Evolutionary conservation across 2,797 vertebrate species (phyloP).

Genomic region (Trematomus bernacchii): DNA sequence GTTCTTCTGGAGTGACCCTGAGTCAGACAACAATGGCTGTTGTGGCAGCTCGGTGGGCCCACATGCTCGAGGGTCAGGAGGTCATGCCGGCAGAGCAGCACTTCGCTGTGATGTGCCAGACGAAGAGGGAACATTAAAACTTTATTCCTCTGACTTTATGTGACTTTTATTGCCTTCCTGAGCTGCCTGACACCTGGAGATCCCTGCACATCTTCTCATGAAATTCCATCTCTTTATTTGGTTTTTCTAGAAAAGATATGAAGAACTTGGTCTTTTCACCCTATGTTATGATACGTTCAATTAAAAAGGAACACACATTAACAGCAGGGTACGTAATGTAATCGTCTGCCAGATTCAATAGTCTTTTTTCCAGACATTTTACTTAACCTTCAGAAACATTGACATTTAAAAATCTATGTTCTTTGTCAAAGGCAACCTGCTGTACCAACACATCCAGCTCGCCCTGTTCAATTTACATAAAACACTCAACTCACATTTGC

Average conservation of each 20-base stretch:
- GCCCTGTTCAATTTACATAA: not conserved
- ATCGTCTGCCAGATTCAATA: not conserved
- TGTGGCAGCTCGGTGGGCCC: conserved; percentile 58
- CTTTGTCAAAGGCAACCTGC: not conserved
- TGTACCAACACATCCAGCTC: too few relatives aligned
- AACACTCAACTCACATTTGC: not conserved
- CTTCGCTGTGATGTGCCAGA: conserved; percentile 57
- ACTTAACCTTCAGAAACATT: not conserved
- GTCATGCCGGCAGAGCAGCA: conserved; percentile 23
- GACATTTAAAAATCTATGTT: conserved; percentile 10
- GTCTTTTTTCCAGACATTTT: not conserved
- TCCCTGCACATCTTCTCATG: not conserved
- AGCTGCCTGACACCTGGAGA: conserved; percentile 13
- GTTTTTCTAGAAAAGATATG: not conserved
- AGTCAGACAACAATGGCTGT: conserved; percentile 63
- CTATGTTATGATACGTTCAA: conserved; percentile 9
- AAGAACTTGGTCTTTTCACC: not conserved
- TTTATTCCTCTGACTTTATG: conserved; percentile 48
- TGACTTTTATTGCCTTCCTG: conserved; percentile 30
- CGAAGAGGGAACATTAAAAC: conserved; percentile 36
- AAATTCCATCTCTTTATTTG: not conserved
- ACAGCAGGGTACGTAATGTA: not conserved
- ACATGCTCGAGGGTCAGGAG: conserved; percentile 57
- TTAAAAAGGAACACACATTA: not conserved
- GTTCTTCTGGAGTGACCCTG: conserved; percentile 60